Evolutionary conservation across 2,113 vertebrate species (phyloP), one percentile per base, ranked within the genome.

Genomic region (Rattus norvegicus): DNA sequence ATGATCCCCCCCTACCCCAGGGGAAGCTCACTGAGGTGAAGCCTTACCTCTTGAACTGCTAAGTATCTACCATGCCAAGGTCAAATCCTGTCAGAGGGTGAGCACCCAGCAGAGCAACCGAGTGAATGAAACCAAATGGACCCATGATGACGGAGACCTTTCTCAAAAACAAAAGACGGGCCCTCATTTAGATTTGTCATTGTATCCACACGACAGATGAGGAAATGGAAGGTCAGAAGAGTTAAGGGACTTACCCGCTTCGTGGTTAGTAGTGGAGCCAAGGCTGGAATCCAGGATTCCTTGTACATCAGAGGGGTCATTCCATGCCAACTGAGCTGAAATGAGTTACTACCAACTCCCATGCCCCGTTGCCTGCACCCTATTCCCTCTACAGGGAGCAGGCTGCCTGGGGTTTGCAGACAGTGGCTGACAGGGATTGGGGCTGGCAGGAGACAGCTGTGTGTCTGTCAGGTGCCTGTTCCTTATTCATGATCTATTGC

Each of bases 401-500:
- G 65, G 59, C 65, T 75, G 52, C 79, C 92, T 39, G 43, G 61
- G 4, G 83, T 39, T 49, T 73, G 83, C 83, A 91, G 69, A 20
- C 30, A 75, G 54, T 36, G 11, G 83, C 83, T 76, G 91, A 65
- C 61, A 22, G 67, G 33, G 24, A 52, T 61, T 1, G 1, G 2
- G 24, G 24, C 72, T 69, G 88, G 86, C 0, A 0, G 93, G 59
- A 88, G 73, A 56, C 5, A 30, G 39, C 33, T 63, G 22, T 49
- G 75, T 39, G 81, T 54, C 24, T 73, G 28, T 52, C 69, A 61
- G 91, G 63, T 47, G 67, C 63, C 70, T 52, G 17, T 81, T 97
- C 87, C 88, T 95, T 73, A 56, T 88, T 88, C 85, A 88, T 56
- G 76, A 85, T 91, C 80, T 65, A 10, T 83, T 69, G 28, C 39